phyloP scores from a whole-genome alignment of 2,113 vertebrate species.

The Pteronura brasiliensis region DNA sequence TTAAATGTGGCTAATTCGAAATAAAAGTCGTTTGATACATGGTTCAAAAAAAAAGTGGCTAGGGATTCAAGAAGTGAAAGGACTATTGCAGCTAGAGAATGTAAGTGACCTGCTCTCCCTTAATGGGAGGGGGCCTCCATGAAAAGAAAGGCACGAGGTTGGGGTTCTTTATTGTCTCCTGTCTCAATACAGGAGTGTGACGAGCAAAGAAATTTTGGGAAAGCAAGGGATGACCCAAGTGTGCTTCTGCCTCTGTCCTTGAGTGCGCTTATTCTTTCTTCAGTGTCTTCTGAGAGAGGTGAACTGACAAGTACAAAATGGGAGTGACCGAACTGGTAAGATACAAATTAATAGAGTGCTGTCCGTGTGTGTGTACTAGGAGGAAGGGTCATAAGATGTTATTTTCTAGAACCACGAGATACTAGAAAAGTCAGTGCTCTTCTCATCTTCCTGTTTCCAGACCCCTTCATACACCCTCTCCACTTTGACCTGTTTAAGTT shows the following conservation, averaged over 20 bases:
- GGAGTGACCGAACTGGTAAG: not conserved
- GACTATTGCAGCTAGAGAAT: not conserved
- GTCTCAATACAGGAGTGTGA: not conserved
- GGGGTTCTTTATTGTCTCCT: not conserved
- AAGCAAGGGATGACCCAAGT: not conserved
- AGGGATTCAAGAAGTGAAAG: not conserved
- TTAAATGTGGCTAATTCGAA: not conserved
- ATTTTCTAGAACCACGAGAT: conserved; percentile 39
- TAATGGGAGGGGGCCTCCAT: fast-evolving
- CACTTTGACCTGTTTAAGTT: conserved; percentile 75
- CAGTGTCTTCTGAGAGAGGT: not conserved
- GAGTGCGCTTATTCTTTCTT: fast-evolving
- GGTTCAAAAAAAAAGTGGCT: not conserved
- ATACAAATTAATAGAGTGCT: not conserved
- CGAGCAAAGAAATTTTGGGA: not conserved
- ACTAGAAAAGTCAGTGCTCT: not conserved
- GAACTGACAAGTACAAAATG: not conserved
- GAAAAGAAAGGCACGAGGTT: not conserved
- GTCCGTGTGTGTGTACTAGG: not conserved
- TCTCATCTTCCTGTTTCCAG: conserved; percentile 36
- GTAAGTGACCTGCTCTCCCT: not conserved
- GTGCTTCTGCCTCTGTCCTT: not conserved
- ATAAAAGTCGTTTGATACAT: not conserved
- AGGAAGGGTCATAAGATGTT: not conserved
- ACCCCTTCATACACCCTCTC: conserved; percentile 27